Evolutionary conservation across 2,888 invertebrate species (phyloP), one percentile per base, ranked within the genome.

Genomic region (Neuroscelio doddi): DNA sequence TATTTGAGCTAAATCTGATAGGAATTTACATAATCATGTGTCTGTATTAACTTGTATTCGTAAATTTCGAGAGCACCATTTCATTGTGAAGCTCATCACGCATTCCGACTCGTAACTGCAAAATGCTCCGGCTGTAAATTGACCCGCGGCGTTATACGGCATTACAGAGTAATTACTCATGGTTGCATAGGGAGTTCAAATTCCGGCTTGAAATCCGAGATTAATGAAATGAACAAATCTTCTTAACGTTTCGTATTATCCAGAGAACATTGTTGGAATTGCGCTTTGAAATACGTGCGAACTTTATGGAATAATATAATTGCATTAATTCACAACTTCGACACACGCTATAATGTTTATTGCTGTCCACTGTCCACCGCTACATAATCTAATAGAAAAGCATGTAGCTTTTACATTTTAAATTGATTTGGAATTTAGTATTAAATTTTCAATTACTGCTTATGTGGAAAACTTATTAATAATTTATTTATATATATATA

Each of bases 161-260:
- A 59, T 63, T 45, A 59, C 58, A 42, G 49, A 68, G 46, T 56
- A 65, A 68, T 64, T 68, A 65, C 65, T 65, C 65, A 65, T 65
- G 59, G 64, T 56, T 53, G 56, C 61, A 56, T 57, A 51, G 61
- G 57, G 57, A 57, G 56, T 65, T 59, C 47, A 58, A 55, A 65
- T 65, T 59, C 64, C 59, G 42, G 47, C 56, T 47, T 50, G 64
- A 65, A 59, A 65, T 59, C 59, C 55, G 56, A 56, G 59, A 65
- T 65, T 65, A 59, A 65, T 65, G 56, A 65, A 65, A 65, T 65
- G 55, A 56, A 65, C 64, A 65, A 65, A 65, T 65, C 64, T 65
- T 59, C 58, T 64, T 55, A 58, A 55, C 58, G 30, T 59, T 59
- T 65, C 26, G 59, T 58, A 59, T 59, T 58, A 59, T 55, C 38